Evolutionary conservation across 2,113 vertebrate genomes (phyloP).

Genomic region (Phaethornis superciliosus): DNA sequence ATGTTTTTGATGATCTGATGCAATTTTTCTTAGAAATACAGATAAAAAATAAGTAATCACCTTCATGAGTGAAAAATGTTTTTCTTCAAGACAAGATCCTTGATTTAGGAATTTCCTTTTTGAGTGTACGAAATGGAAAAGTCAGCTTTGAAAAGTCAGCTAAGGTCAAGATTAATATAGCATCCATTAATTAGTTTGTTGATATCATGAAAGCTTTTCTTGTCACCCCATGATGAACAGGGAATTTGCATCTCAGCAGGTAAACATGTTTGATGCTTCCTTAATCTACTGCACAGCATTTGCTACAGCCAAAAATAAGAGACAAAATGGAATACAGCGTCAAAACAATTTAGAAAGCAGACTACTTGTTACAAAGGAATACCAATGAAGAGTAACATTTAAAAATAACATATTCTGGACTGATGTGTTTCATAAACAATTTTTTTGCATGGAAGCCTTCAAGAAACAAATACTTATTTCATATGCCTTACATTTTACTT

Average conservation of each 20-base stretch:
- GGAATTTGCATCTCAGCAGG: constrained; percentile 30
- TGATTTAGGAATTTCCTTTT: not conserved
- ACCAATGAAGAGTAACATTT: constrained; percentile 33
- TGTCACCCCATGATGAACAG: constrained; percentile 11
- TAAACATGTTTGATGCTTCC: not conserved
- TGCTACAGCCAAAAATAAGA: constrained; percentile 13
- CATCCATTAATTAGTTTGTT: constrained; percentile 25
- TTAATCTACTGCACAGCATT: not conserved
- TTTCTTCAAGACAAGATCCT: not conserved
- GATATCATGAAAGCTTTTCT: constrained; percentile 23
- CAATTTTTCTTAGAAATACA: not conserved
- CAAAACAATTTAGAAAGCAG: constrained; percentile 29
- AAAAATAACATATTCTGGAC: constrained; percentile 29
- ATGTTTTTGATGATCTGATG: not conserved
- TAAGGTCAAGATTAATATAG: constrained; percentile 12
- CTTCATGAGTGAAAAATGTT: not conserved
- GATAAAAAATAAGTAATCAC: not conserved
- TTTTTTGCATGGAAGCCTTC: constrained; percentile 15
- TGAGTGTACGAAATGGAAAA: constrained; percentile 18
- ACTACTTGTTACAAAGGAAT: constrained; percentile 41
- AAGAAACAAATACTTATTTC: constrained; percentile 20
- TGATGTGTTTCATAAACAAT: constrained; percentile 12
- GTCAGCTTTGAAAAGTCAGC: not conserved
- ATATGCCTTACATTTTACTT: not conserved
- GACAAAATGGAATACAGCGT: not conserved